A percentile compares a stretch with the other conserved stretches of the same genome.
phyloP scores from a whole-genome alignment of 1,140 invertebrate species.

The Berghia stephanieae region DNA sequence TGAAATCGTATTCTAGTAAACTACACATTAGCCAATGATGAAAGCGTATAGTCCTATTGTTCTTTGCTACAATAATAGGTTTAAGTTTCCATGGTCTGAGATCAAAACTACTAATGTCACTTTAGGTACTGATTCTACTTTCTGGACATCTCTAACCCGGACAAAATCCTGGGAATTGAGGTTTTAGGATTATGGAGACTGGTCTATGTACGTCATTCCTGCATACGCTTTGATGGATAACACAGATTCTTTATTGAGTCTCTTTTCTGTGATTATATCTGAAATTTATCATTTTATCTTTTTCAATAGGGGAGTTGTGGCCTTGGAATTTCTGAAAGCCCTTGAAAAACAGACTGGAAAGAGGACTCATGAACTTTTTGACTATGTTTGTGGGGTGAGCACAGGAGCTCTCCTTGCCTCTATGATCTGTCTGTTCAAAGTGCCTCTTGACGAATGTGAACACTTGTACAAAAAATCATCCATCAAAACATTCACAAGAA shows the following conservation, averaged over 20 bases:
- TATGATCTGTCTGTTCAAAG: constrained; percentile 65
- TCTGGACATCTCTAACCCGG: no score
- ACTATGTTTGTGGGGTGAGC: constrained; percentile 91
- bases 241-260: background rate
- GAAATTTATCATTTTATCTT: constrained; percentile 37
- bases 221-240: background rate
- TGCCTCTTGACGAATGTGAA: constrained; percentile 74
- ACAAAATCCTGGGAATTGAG: no score
- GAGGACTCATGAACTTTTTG: constrained; percentile 75
- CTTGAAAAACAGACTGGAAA: constrained; percentile 74
- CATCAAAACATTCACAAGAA: constrained; percentile 78
- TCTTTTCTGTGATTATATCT: background rate
- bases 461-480: constrained; percentile 77
- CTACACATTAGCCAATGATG: no score
- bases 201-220: background rate
- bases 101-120: no score
- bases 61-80: no score
- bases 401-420: constrained; percentile 74
- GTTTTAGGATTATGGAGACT: no score
- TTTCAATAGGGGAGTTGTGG: constrained; percentile 77
- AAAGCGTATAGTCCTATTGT: no score
- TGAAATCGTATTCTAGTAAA: no score
- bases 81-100: no score
- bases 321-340: constrained; percentile 81
- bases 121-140: no score